Base-by-base conservation (phyloP, 2,113 vertebrate genomes). In the Sus scrofa region DNA sequence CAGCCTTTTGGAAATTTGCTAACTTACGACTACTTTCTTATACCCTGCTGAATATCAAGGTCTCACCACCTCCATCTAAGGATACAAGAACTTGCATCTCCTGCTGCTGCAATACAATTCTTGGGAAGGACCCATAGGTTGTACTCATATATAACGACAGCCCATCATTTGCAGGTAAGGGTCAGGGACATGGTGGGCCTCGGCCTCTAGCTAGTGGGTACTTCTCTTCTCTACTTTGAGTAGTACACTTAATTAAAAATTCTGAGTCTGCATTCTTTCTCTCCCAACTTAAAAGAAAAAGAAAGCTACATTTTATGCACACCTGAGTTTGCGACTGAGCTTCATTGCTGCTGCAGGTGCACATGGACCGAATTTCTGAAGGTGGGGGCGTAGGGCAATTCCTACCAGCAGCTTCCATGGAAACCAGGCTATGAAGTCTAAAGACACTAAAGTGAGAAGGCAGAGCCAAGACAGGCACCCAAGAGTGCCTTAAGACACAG, bases 261-360 rank as follows among this genome's bases (percentile, higher is more conserved):
- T 95, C 84, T 77, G 71, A 90, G 7, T 77, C 60, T 91, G 27
- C 4, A 74, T 7, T 95, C n/a, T 92, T 83, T 87, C 79, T 83
- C 14, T 65, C 34, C 37, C 54, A 95, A 95, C 58, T 74, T 92
- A 97, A 93, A 79, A 86, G 96, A 89, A 95, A 44, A 44, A 44
- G 73, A 95, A 93, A 95, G 56, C 85, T 94, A 93, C 32, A 77
- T 88, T 92, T 96, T 94, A 92, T 92, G 67, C 18, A 96, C 68
- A 94, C 67, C 94, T 70, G 88, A 95, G 44, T 96, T 92, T 63
- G 37, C 70, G 58, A 67, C 77, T 63, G 44, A 93, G 81, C 52
- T 82, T 94, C 82, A 88, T 27, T 96, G 87, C 60, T 96, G 77
- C 82, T 73, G 27, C 68, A 74, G 56, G 62, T 91, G 19, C 73